Conservation (phyloP, 2,113 vertebrate genomes). For the Sinocyclocheilus maitianheensis region DNA sequence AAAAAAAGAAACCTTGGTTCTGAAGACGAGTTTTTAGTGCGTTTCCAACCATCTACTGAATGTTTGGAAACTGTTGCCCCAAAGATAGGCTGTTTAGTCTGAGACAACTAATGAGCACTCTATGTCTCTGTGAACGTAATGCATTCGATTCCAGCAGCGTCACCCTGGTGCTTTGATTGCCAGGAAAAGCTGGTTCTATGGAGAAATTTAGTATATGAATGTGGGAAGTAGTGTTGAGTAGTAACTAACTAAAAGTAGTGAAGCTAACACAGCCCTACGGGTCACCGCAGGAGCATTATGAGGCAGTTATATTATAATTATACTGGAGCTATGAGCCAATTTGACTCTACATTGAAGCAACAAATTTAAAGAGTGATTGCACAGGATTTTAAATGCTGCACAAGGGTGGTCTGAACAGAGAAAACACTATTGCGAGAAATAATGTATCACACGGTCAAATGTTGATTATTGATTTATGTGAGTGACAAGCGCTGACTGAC, state of each 20-base stretch:
- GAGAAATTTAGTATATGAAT: conserved; percentile 36
- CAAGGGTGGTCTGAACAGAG: not conserved
- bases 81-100: conserved; percentile 29
- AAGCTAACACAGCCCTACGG: not conserved
- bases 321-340: not conserved
- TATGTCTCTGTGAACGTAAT: conserved; percentile 31
- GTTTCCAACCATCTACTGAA: conserved; percentile 3
- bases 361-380: not conserved
- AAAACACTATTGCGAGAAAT: not conserved
- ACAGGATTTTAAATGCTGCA: not conserved
- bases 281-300: not conserved
- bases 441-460: not conserved
- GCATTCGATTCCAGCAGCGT: conserved; percentile 27
- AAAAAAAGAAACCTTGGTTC: not conserved
- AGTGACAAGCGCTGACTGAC: not conserved
- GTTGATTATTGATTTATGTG: not conserved
- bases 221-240: conserved; percentile 15
- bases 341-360: not conserved
- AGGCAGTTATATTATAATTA: not conserved
- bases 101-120: conserved; percentile 43
- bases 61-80: not conserved
- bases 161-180: conserved; percentile 41
- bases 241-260: not conserved
- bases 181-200: conserved; percentile 29
- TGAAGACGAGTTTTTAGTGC: not conserved